These are phyloP conservation scores for Garra rufa DNA, from an alignment of 2,113 vertebrate species.

Conservation along the genomic window DNA sequence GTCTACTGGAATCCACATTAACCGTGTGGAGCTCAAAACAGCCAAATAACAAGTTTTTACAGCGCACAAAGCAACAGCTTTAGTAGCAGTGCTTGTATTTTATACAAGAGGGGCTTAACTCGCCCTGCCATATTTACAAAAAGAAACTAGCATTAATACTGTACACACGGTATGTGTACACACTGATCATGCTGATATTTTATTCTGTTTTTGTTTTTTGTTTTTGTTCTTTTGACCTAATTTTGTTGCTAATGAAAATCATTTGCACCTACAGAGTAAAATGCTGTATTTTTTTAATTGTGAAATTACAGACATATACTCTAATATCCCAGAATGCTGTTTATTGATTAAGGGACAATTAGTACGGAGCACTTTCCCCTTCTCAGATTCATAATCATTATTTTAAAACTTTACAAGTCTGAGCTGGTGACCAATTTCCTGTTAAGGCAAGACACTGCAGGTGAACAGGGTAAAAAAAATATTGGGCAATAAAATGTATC, in stretches of 20 bases:
- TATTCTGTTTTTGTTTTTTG: not conserved
- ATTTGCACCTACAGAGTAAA: constrained; percentile 14
- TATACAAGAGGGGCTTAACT: not conserved
- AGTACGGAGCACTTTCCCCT: not conserved
- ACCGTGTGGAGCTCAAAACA: not conserved
- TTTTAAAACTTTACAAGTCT: not conserved
- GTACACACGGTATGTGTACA: not conserved
- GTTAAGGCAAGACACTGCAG: too few species aligned
- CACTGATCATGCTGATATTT: not conserved
- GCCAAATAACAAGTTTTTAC: not conserved
- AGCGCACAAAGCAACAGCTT: not conserved
- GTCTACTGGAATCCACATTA: not conserved
- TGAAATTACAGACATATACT: not conserved
- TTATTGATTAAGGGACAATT: not conserved
- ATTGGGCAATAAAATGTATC: too few species aligned
- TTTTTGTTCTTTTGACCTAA: not conserved
- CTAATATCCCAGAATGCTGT: constrained; percentile 30
- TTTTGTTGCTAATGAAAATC: not conserved
- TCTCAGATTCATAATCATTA: not conserved
- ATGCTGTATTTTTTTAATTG: not conserved
- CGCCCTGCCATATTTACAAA: not conserved
- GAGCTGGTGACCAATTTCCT: not conserved
- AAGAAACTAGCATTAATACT: not conserved
- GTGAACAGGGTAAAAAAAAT: too few species aligned
- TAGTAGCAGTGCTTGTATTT: not conserved